These are phyloP conservation scores for Champsocephalus esox DNA, from an alignment of 2,797 vertebrate genomes.

Conservation along the genomic window DNA sequence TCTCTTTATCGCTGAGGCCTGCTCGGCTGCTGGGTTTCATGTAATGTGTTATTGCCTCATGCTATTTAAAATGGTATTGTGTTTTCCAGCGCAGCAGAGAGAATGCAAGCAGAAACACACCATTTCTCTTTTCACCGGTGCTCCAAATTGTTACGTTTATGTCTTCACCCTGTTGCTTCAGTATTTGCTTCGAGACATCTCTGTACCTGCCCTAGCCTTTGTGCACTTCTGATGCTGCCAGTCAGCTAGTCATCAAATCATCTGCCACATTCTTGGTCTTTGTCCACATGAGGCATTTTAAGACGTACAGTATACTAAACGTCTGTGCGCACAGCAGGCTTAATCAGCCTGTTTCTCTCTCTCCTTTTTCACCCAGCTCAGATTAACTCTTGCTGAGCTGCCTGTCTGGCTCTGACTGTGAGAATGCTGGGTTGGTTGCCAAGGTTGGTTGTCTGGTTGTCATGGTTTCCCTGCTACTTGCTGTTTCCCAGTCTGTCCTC, in stretches of 20 bases:
- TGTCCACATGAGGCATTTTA: conserved; percentile 41
- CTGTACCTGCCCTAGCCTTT: neutral
- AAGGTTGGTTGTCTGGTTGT: conserved; percentile 83
- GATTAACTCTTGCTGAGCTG: conserved; percentile 76
- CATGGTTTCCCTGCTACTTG: conserved; percentile 81
- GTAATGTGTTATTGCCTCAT: conserved; percentile 57
- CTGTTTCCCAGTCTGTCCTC: conserved; percentile 80
- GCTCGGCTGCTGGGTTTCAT: conserved; percentile 49
- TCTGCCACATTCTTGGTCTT: conserved; percentile 24
- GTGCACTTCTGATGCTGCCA: conserved; percentile 22
- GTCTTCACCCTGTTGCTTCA: conserved; percentile 42
- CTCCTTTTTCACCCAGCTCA: conserved; percentile 58
- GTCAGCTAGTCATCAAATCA: conserved; percentile 34
- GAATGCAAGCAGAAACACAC: conserved; percentile 35
- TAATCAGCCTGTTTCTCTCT: conserved; percentile 50
- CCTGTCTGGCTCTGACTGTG: conserved; percentile 74
- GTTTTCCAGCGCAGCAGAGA: conserved; percentile 33
- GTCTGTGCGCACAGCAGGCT: conserved; percentile 48
- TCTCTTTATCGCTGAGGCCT: conserved; percentile 31
- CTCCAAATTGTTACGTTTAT: conserved; percentile 58
- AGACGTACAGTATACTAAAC: conserved; percentile 50
- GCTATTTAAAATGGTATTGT: conserved; percentile 67
- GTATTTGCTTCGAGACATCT: conserved; percentile 24
- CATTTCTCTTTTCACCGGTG: conserved; percentile 36
- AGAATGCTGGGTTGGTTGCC: conserved; percentile 76